Conservation (phyloP, 2,888 invertebrate genomes). For the Tetanocera ferruginea region DNA sequence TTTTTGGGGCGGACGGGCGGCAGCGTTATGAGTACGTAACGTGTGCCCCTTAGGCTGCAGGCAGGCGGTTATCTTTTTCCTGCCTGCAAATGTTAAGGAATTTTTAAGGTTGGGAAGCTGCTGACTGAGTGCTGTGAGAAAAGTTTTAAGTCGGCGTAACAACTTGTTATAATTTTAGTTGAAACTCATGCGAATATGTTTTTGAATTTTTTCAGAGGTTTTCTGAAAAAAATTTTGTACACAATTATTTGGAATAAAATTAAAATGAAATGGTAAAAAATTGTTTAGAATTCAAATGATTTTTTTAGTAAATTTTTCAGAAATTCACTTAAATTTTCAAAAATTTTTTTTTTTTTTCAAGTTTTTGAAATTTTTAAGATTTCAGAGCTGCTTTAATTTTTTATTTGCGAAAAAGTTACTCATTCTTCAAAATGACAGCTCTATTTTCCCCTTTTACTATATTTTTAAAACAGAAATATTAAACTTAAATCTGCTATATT, state of each 20-base stretch:
- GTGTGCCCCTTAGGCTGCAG: constrained; percentile 15
- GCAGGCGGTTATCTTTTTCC: background rate
- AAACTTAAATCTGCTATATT: background rate
- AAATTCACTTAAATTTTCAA: too few species aligned
- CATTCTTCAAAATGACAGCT: background rate
- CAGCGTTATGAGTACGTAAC: constrained; percentile 11
- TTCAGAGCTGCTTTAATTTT: too few species aligned
- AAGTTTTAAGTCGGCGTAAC: background rate
- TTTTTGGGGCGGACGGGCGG: constrained; percentile 40
- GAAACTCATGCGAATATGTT: background rate
- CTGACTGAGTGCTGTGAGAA: background rate
- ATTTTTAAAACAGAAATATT: background rate
- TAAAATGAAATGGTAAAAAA: too few species aligned
- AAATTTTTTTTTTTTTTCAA: background rate
- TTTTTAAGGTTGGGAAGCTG: constrained; percentile 13
- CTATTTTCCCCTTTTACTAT: background rate
- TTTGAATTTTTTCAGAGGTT: too few species aligned
- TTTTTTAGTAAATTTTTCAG: too few species aligned
- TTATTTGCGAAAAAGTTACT: background rate
- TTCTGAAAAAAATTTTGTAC: too few species aligned
- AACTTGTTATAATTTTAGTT: background rate
- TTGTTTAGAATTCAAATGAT: too few species aligned
- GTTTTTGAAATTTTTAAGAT: too few species aligned
- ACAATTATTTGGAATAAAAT: too few species aligned
- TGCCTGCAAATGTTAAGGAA: background rate